Base-by-base conservation (phyloP, 2,888 invertebrate species). In the Rhagium mordax region DNA sequence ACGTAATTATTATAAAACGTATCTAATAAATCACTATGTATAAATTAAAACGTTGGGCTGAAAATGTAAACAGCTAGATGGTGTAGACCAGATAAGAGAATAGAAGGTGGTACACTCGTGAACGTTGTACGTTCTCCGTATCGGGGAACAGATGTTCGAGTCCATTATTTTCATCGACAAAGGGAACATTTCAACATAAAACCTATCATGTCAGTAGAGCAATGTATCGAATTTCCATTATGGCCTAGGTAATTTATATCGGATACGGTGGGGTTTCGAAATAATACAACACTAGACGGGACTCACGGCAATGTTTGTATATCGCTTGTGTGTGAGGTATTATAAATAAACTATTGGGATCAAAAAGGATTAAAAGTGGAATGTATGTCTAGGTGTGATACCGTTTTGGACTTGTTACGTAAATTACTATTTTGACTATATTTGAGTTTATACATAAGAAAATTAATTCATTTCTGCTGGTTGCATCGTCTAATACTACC, bases 41-140 rank as follows among this genome's bases (percentile, higher is more conserved):
- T 65, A 65, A 51, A 51, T 65, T 53, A 65, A 65, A 55, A 65
- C 20, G 53, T 65, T 65, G 20, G 13, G n/a, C 29, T 15, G 55
- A 65, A 53, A 65, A 65, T 65, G 65, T 53, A 53, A 55, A 65
- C 53, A 53, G 41, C 18, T 65, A 53, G 65, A 65, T 65, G 65
- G 51, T 29, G 53, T 41, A 29, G 29, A 65, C 29, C 33, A 65
- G 65, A 65, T 65, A 65, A 65, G 53, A 53, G 27, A 33, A 13
- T 27, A n/a, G 64, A 64, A 64, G 65, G 65, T 65, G 65, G 65
- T 33, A 20, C 65, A 53, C 27, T 33, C 51, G 27, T 24, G 47
- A 20, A 27, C 55, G 55, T 16, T 41, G 13, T 55, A 27, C 55
- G 55, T 16, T 41, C n/a, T 55, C 53, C n/a, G n/a, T 62, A 21